Evolutionary conservation across 2,888 invertebrate species (phyloP), one percentile per base, ranked within the genome.

Genomic region (Harpalus rubripes): DNA sequence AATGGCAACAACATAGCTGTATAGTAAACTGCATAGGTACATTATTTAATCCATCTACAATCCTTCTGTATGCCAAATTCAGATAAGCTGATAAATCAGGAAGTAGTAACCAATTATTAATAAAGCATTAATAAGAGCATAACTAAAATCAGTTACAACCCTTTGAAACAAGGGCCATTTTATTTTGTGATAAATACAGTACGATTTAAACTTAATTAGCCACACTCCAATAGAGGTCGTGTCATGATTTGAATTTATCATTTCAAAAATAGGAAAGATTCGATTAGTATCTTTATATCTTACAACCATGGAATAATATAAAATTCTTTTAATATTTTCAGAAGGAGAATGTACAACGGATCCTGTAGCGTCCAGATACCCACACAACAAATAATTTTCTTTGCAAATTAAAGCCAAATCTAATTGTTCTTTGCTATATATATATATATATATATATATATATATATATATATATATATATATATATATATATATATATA

Each of bases 91-190:
- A 39, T 15, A 39, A 39, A n/a, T 68, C 68, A 7, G 39, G n/a
- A 4, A 68, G 5, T 32, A 15, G 6, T 16, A 39, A 26, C 63
- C 63, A 63, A 63, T 15, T 39, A 68, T 39, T 39, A 68, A 12
- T 39, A 68, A 6, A 32, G 39, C 68, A 41, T 68, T 68, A 10
- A 68, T 68, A 16, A 68, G 68, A 12, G 41, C 68, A 39, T 68
- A 68, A 39, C 68, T 68, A 8, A 41, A 68, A 15, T 68, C 68
- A 12, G 68, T 68, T 6, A 39, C n/a, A 68, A 68, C n/a, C 3
- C n/a, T 32, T 32, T 68, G n/a, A 16, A 68, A 68, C 32, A 68
- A n/a, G 7, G 68, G 68, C 68, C 68, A 68, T 63, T 63, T 63
- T 22, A 22, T 12, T 26, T 63, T 63, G 1, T 63, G 16, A 10